A percentile compares a stretch with the other conserved stretches of the same genome.
Conservation (phyloP, 92 coral and sea anemone species). For the Paramuricea clavata region DNA sequence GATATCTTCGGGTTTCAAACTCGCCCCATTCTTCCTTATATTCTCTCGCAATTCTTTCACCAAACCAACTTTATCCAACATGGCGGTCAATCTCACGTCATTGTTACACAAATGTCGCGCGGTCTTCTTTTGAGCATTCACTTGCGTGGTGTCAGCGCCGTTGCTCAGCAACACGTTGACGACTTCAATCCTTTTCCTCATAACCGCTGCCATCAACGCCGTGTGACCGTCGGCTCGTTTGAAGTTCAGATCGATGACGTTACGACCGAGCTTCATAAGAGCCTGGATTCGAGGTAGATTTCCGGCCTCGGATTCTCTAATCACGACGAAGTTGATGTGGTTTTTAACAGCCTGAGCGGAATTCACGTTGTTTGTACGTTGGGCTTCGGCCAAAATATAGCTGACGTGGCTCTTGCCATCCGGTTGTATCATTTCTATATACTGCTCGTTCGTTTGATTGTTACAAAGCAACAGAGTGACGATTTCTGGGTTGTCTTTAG, state of each 20-base stretch:
- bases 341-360: constrained; percentile 7
- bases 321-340: background rate
- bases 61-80: constrained; percentile 39
- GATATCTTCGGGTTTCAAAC: constrained; percentile 18
- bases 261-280: constrained; percentile 14
- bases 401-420: constrained; percentile 19
- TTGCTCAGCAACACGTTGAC: constrained; percentile 4
- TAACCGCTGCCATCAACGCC: constrained; percentile 36
- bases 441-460: constrained; percentile 26
- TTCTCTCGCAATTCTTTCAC: constrained; percentile 25
- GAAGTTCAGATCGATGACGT: constrained; percentile 20
- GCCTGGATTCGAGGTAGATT: constrained; percentile 41
- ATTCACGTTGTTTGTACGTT: constrained; percentile 13
- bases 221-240: constrained; percentile 30
- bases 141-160: constrained; percentile 26
- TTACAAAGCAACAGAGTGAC: background rate
- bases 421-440: constrained; percentile 26
- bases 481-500: constrained; percentile 21
- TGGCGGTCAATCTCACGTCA: constrained; percentile 32
- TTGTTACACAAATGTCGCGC: constrained; percentile 33
- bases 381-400: constrained; percentile 13
- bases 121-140: constrained; percentile 17
- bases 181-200: constrained; percentile 21
- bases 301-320: constrained; percentile 28
- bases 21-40: constrained; percentile 14